These are phyloP conservation scores for Botrylloides violaceus DNA, from an alignment of 23 tunicate species.

Conservation along the genomic window DNA sequence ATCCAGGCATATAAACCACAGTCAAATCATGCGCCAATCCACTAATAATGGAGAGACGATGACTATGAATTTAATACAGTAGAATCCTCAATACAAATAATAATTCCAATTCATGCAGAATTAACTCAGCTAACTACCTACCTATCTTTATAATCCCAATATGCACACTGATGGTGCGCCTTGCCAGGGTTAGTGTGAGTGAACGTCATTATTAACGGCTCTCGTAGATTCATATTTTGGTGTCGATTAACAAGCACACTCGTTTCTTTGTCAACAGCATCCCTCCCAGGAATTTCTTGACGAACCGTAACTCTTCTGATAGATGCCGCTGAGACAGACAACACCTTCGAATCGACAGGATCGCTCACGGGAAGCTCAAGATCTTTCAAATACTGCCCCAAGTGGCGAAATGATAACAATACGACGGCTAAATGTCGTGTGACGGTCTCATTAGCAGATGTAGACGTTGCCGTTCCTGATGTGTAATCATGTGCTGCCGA, in stretches of 20 bases:
- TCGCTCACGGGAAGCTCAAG: slow-evolving; percentile 20
- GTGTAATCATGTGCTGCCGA: neutral
- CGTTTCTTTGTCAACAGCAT: neutral
- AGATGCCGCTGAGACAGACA: slow-evolving; percentile 35
- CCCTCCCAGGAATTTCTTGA: neutral
- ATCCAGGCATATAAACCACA: too few species aligned
- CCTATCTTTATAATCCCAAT: slow-evolving; percentile 39
- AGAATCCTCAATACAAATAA: too few species aligned
- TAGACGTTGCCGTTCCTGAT: neutral
- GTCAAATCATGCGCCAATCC: too few species aligned
- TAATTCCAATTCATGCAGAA: too few species aligned
- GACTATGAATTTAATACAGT: too few species aligned
- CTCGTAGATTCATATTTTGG: neutral
- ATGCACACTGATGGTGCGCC: slow-evolving; percentile 50
- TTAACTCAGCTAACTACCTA: too few species aligned
- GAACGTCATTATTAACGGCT: slow-evolving; percentile 2
- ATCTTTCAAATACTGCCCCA: slow-evolving; percentile 59
- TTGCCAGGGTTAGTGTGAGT: slow-evolving; percentile 9
- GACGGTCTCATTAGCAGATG: neutral
- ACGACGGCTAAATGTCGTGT: slow-evolving; percentile 40
- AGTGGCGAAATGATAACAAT: slow-evolving; percentile 28
- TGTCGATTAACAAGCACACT: slow-evolving; percentile 14
- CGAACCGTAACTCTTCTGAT: slow-evolving; percentile 9
- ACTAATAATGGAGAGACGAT: too few species aligned
- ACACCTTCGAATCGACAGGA: slow-evolving; percentile 53